phyloP scores from a whole-genome alignment of 2,888 invertebrate species.

The Ochropacha duplaris region DNA sequence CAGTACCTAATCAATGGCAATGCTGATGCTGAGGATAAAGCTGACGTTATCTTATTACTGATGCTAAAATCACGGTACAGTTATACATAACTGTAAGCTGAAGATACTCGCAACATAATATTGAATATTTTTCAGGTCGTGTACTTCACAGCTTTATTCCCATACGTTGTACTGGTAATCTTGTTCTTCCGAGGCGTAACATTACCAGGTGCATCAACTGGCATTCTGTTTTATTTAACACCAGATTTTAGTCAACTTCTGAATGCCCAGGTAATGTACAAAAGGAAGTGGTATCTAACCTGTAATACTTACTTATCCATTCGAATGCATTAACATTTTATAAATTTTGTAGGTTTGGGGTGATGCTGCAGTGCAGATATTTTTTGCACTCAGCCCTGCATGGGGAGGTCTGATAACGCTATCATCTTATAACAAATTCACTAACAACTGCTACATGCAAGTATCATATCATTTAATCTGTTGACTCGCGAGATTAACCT shows the following conservation, averaged over 20 bases:
- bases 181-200: slow-evolving; percentile 91
- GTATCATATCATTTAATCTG: slow-evolving; percentile 41
- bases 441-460: slow-evolving; percentile 91
- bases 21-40: too few relatives aligned
- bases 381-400: slow-evolving; percentile 92
- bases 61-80: too few relatives aligned
- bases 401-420: slow-evolving; percentile 94
- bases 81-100: too few relatives aligned
- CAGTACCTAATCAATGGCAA: too few relatives aligned
- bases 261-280: slow-evolving; percentile 84
- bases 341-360: slow-evolving; percentile 86
- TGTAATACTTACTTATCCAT: neutral
- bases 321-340: neutral
- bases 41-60: too few relatives aligned
- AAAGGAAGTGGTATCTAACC: neutral
- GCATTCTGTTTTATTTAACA: slow-evolving; percentile 90
- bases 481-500: too few relatives aligned
- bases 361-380: slow-evolving; percentile 93
- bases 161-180: slow-evolving; percentile 89
- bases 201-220: slow-evolving; percentile 89
- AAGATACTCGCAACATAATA: too few relatives aligned
- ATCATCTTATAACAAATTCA: slow-evolving; percentile 92
- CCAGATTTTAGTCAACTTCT: slow-evolving; percentile 89
- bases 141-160: slow-evolving; percentile 90
- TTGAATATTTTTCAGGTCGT: slow-evolving; percentile 79